These are phyloP conservation scores for Delichon dasypus DNA, from an alignment of 2,797 vertebrate genomes.

Conservation along the genomic window DNA sequence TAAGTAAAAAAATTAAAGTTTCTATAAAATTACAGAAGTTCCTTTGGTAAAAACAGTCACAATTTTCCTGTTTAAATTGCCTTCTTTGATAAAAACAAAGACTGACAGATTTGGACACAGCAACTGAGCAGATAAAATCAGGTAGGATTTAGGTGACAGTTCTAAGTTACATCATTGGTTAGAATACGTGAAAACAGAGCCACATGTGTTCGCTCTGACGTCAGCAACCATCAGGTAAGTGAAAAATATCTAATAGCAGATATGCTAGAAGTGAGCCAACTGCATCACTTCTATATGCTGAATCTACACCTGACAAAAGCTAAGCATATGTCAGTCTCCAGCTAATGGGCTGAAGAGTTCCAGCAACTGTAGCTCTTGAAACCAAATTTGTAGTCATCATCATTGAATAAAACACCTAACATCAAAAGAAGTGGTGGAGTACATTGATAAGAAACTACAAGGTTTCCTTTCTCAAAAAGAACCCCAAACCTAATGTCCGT, in stretches of 20 bases:
- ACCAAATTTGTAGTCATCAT: background rate
- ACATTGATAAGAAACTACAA: background rate
- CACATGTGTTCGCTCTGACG: background rate
- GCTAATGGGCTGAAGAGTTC: background rate
- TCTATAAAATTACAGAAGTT: background rate
- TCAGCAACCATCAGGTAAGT: background rate
- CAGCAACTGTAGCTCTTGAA: background rate
- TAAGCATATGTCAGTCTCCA: background rate
- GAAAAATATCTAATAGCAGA: background rate
- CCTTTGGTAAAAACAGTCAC: background rate
- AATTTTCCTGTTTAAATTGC: background rate
- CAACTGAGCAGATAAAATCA: background rate
- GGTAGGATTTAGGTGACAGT: background rate
- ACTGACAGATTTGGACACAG: background rate
- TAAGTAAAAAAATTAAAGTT: background rate
- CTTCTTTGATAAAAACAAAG: background rate
- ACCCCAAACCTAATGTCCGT: accelerated
- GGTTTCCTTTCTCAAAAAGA: background rate
- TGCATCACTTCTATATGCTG: background rate
- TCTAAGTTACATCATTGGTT: background rate
- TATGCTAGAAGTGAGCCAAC: background rate
- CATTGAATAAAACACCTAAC: background rate
- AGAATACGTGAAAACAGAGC: background rate
- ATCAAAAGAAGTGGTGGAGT: background rate
- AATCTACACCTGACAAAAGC: background rate